phyloP scores from a whole-genome alignment of 1,140 invertebrate species.

The Euura lappo region DNA sequence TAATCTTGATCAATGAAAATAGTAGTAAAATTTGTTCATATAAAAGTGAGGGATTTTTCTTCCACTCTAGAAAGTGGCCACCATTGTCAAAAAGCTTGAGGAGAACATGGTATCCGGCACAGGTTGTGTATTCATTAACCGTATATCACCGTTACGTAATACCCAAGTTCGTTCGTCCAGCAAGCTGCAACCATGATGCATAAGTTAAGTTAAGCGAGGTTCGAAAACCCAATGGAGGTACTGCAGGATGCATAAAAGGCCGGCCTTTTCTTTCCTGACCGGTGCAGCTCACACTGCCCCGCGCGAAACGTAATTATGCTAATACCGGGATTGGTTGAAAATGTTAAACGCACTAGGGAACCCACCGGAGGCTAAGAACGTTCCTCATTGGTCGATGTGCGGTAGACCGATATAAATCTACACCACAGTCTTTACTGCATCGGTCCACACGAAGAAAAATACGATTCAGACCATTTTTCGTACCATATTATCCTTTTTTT shows the following conservation, averaged over 20 bases:
- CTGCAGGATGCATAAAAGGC: neutral
- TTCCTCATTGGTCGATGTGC: conserved; percentile 32
- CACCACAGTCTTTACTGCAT: conserved; percentile 19
- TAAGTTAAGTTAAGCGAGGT: neutral
- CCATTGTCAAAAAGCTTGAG: no score
- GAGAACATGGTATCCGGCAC: no score
- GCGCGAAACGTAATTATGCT: conserved; percentile 57
- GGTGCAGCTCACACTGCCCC: neutral
- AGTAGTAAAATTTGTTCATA: no score
- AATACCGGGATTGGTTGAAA: conserved; percentile 57
- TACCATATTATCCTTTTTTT: no score
- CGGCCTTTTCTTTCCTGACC: neutral
- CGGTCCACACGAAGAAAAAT: no score
- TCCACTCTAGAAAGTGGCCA: no score
- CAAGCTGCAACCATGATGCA: conserved; percentile 11
- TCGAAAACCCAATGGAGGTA: neutral
- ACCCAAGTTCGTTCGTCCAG: no score
- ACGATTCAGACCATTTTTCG: no score
- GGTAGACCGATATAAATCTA: conserved; percentile 33
- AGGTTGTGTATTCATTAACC: no score
- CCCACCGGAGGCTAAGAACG: conserved; percentile 47
- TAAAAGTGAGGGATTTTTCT: no score
- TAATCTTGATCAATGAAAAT: no score
- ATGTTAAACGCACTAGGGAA: conserved; percentile 46
- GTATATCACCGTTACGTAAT: no score